Conservation (phyloP, 1,140 invertebrate genomes). For the Maniola jurtina region DNA sequence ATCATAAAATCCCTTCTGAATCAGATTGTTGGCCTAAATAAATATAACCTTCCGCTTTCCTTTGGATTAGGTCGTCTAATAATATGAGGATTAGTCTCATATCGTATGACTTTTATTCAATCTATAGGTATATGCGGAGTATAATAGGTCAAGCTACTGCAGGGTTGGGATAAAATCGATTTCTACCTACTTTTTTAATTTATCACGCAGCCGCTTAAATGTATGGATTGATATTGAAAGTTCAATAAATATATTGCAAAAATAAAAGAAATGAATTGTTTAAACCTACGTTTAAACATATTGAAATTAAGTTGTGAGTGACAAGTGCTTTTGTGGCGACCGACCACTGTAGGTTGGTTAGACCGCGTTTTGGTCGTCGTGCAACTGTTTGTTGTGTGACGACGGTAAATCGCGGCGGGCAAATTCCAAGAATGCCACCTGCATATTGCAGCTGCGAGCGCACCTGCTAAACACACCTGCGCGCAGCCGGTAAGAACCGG, state of each 20-base stretch:
- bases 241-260: neutral
- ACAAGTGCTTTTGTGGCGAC: too few species aligned
- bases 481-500: too few species aligned
- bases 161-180: neutral
- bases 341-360: too few species aligned
- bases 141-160: constrained; percentile 10
- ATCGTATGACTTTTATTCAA: constrained; percentile 14
- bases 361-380: too few species aligned
- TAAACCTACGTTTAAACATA: too few species aligned
- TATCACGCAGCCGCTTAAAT: neutral
- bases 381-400: too few species aligned
- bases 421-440: too few species aligned
- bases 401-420: too few species aligned
- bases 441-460: too few species aligned
- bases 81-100: constrained; percentile 23
- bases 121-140: constrained; percentile 11
- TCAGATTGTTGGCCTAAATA: constrained; percentile 18
- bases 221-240: neutral
- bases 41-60: constrained; percentile 15
- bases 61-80: constrained; percentile 24
- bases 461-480: too few species aligned
- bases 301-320: too few species aligned
- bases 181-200: neutral
- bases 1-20: constrained; percentile 14
- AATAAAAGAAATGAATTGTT: too few species aligned